Evolutionary conservation across 1,140 invertebrate genomes (phyloP), one percentile per base, ranked within the genome.

Genomic region (Ditylenchus dipsaci): DNA sequence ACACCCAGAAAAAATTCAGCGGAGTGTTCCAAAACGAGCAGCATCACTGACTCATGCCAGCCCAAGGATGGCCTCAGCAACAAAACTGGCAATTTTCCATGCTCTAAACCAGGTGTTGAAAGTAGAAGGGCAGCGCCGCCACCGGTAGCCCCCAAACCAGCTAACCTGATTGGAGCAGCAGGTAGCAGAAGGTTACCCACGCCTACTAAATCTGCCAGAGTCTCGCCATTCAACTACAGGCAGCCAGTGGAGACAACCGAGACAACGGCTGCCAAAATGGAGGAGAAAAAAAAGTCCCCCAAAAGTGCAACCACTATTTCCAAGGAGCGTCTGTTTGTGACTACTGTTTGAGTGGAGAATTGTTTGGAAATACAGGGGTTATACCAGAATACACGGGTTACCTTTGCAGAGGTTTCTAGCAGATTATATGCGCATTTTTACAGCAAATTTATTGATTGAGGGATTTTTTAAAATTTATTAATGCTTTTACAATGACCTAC

Each of bases 141-240:
- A 61, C 59, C 59, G 1, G 29, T 61, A 38, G 59, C 59, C 15
- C 59, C 59, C 8, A 61, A 61, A 29, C 59, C 59, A 7, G 27
- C 59, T 15, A 53, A 53, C 15, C n/a, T 61, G 59, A n/a, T 45
- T 61, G 59, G 42, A 5, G 21, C 53, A 23, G 53, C 3, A 23
- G 27, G 27, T n/a, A n/a, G n/a, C 59, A 21, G 59, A 21, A 19
- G 42, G 7, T 29, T 45, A 7, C 59, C 59, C 27, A 61, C 59
- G 15, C 29, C 29, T 21, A 61, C 27, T 5, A 38, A 30, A 38
- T 61, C 59, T 45, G 59, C 59, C n/a, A 19, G 27, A 45, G 59
- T 61, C 3, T 45, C 59, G 1, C 59, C 59, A 5, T 61, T 61
- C 27, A 61, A 61, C 27, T 61, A 61, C 27, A 19, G 17, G 8